A percentile compares a stretch with the other conserved stretches of the same genome.
Conservation (phyloP, 2,797 vertebrate species). For the Sylvilagus floridanus region DNA sequence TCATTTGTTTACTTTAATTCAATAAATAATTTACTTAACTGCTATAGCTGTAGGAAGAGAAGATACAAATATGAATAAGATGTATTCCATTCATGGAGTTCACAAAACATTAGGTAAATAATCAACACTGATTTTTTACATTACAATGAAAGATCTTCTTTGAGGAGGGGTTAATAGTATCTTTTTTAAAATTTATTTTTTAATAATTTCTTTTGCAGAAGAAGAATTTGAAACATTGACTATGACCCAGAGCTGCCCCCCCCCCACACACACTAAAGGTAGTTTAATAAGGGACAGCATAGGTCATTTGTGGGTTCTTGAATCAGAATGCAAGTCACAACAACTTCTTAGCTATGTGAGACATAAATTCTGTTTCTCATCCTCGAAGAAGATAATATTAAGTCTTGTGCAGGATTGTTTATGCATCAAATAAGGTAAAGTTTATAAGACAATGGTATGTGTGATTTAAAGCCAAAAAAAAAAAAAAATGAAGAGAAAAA, state of each 20-base stretch:
- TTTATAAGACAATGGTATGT: background rate
- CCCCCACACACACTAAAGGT: background rate
- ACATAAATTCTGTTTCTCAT: background rate
- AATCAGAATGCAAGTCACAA: background rate
- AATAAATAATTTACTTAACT: background rate
- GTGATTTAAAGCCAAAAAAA: background rate
- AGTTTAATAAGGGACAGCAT: background rate
- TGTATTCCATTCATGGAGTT: background rate
- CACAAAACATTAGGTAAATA: background rate
- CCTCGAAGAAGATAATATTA: background rate
- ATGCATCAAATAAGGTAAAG: background rate
- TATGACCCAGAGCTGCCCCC: too few species aligned
- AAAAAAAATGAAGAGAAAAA: background rate
- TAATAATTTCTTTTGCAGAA: too few species aligned
- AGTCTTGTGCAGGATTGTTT: background rate
- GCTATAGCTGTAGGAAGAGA: background rate
- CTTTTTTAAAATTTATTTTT: too few species aligned
- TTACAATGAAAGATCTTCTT: background rate
- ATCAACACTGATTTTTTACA: background rate
- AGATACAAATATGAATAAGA: background rate
- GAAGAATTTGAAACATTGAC: too few species aligned
- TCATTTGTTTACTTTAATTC: background rate
- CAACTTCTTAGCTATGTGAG: background rate
- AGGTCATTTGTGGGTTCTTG: background rate
- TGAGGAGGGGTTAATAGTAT: background rate